These are phyloP conservation scores for Oryzaephilus surinamensis DNA, from an alignment of 1,140 invertebrate genomes.

Conservation along the genomic window DNA sequence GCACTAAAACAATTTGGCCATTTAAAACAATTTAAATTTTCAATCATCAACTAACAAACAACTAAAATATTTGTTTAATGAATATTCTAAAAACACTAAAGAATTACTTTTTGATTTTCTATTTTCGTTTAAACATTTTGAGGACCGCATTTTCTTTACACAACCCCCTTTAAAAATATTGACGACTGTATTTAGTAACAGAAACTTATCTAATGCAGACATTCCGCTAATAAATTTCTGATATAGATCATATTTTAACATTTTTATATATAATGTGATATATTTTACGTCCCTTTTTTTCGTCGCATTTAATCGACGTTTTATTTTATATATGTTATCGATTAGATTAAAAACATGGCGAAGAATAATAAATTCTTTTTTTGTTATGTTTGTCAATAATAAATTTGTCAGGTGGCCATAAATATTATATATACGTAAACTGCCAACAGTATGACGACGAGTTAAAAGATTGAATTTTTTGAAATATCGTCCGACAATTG, in stretches of 20 bases:
- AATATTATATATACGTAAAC: conserved; percentile 16
- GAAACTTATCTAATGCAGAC: conserved; percentile 16
- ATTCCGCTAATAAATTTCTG: conserved; percentile 21
- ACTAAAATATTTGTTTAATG: conserved; percentile 1
- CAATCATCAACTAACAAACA: no score
- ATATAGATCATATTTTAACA: conserved; percentile 20
- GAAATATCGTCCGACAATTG: conserved; percentile 17
- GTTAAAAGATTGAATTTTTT: conserved; percentile 28
- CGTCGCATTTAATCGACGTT: not conserved
- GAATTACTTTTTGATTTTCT: not conserved
- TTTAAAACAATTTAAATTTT: no score
- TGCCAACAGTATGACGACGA: conserved; percentile 22
- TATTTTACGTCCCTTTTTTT: conserved; percentile 2
- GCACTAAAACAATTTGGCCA: conserved; percentile 3
- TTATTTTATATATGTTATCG: no score
- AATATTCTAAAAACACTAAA: no score
- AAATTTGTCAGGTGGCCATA: conserved; percentile 22
- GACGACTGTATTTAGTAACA: conserved; percentile 17
- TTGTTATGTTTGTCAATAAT: conserved; percentile 22
- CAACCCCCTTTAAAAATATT: conserved; percentile 13
- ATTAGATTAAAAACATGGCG: no score
- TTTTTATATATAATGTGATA: conserved; percentile 17
- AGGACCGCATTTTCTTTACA: conserved; percentile 3
- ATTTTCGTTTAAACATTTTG: conserved; percentile 6
- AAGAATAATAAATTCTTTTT: no score